Base-by-base conservation (phyloP, 2,888 invertebrate genomes). In the Cactoblastis cactorum region DNA sequence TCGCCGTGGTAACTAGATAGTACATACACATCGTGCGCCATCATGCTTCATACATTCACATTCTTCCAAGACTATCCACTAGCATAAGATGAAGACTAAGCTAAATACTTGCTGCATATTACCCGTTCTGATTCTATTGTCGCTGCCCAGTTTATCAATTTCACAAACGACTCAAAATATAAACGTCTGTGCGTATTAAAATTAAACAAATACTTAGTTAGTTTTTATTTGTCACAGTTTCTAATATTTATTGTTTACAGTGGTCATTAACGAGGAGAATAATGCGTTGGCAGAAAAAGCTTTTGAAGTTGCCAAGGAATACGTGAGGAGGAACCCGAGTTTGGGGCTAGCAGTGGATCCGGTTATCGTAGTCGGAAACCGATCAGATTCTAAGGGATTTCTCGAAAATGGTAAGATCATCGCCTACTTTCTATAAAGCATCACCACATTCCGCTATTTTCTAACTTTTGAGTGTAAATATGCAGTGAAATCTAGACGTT, bases 211-310 rank as follows among this genome's bases (percentile, higher is more conserved):
- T 14, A 14, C 9, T 14, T 35, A n/a, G n/a, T 35, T 35, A 14
- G 5, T 33, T 33, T 33, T n/a, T n/a, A 35, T 35, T 1, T 15
- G 34, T 14, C 14, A 14, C 4, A 15, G 34, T 35, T 35, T 35
- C 4, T 14, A 14, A 4, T 17, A 9, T 8, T 0, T 28, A 17
- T 32, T 32, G 1, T 58, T 80, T 79, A 41, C 74, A 95, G 95
- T 95, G 71, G 91, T 93, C 65, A 92, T 95, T 46, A 95, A 95
- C 68, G 95, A 95, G 76, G 93, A 94, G 69, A 92, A 92, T 52
- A 94, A 95, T 72, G 91, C 92, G 45, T 88, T 94, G 19, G 94
- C 94, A 2, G 92, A 93, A 58, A 93, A 93, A 73, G 92, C 94
- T 1, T 90, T 95, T 45, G 93, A 94, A 62, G 93, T 94, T 15